Evolutionary conservation across 64 coral and sea anemone genomes (phyloP), one percentile per base, ranked within the genome.

Genomic region (Trachythela sp.): DNA sequence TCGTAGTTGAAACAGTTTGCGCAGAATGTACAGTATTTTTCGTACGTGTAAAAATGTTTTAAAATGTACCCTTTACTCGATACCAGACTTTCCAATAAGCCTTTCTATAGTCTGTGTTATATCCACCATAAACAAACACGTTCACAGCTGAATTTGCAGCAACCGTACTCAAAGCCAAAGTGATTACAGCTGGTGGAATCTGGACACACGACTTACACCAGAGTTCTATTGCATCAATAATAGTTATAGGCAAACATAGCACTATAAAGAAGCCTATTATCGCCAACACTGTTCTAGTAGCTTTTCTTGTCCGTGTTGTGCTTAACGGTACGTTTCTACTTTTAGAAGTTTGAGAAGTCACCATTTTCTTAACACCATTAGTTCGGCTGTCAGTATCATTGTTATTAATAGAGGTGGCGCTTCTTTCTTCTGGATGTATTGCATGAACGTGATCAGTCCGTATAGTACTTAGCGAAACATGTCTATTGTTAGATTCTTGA

Each of bases 161-260:
- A 54, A 94, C 89, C 95, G 92, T 90, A 10, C 95, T 94, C 4
- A 94, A 51, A 5, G 95, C 58, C 17, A 92, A 29, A 27, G 86
- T 84, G 1, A 94, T 88, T 0, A 97, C 38, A 18, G 39, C 42
- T 22, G 56, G 29, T 0, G 95, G 92, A 52, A 80, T 80, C 10
- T 39, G 10, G 13, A 72, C 88, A 15, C 58, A 84, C 0, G 54
- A 80, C 0, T 58, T 54, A 1, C 87, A 20, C 20, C n/a, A n/a
- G n/a, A 97, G 54, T 27, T 97, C 95, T 15, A 94, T 71, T 24
- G 89, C 48, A 91, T 97, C 92, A 72, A 97, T 97, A 32, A 89
- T 22, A 43, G 92, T 87, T 24, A 97, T 94, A 32, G 95, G 95
- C 18, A 94, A 70, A 30, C 89, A 90, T 9, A 97, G 90, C 11